These are phyloP conservation scores for Ganaspis brasiliensis DNA, from an alignment of 2,888 invertebrate genomes.

Conservation along the genomic window DNA sequence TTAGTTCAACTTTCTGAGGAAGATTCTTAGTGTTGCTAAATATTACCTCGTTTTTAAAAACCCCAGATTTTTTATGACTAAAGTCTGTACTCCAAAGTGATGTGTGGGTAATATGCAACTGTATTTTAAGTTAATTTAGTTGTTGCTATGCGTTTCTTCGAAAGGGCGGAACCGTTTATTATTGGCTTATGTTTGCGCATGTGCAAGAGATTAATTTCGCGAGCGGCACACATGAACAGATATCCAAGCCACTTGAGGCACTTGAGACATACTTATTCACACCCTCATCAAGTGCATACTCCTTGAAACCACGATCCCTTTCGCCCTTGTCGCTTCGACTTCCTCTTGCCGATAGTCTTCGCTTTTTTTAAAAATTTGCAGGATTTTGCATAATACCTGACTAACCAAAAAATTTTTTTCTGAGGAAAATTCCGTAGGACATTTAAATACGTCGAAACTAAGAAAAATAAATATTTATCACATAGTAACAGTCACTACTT, in stretches of 20 bases:
- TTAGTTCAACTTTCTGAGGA: too few relatives aligned
- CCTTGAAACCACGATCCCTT: constrained; percentile 57
- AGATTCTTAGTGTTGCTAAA: too few relatives aligned
- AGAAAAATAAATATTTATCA: too few relatives aligned
- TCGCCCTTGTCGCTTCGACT: constrained; percentile 39
- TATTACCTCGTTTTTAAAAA: too few relatives aligned
- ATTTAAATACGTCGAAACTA: too few relatives aligned
- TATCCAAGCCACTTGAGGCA: constrained; percentile 70
- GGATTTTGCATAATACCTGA: not conserved
- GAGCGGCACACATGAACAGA: constrained; percentile 63
- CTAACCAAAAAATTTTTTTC: not conserved
- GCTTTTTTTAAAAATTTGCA: constrained; percentile 56
- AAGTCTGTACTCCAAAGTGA: too few relatives aligned
- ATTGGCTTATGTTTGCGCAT: constrained; percentile 43
- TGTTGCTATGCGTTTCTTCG: not conserved
- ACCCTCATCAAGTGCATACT: constrained; percentile 72
- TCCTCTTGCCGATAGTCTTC: constrained; percentile 29
- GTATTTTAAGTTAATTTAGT: not conserved
- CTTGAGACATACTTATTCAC: constrained; percentile 77
- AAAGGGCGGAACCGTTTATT: not conserved
- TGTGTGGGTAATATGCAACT: too few relatives aligned
- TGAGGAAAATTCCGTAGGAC: not conserved
- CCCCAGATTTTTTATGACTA: too few relatives aligned
- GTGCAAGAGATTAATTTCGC: constrained; percentile 70
- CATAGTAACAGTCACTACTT: too few relatives aligned